Conservation (phyloP, 2,888 invertebrate genomes). For the Celastrina argiolus region DNA sequence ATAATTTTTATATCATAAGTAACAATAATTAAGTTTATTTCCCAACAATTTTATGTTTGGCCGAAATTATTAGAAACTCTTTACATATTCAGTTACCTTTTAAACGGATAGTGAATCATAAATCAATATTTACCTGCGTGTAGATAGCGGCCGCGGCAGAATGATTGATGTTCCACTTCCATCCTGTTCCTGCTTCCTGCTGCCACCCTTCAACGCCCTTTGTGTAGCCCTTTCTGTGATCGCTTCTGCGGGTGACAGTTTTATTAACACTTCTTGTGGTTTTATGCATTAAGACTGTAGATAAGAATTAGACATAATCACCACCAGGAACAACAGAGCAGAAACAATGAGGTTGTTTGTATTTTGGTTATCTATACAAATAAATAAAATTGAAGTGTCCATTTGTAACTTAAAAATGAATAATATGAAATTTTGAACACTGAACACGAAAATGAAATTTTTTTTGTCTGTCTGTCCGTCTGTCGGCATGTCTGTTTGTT, state of each 20-base stretch:
- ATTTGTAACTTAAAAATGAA: too few species aligned
- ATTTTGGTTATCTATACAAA: too few species aligned
- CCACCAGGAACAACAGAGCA: too few species aligned
- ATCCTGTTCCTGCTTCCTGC: constrained; percentile 8
- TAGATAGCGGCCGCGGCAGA: constrained; percentile 1
- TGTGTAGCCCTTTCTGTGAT: neutral
- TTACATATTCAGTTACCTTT: neutral
- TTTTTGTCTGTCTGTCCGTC: too few species aligned
- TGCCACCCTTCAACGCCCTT: neutral
- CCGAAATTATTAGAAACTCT: neutral
- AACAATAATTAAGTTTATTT: too few species aligned
- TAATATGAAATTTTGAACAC: too few species aligned
- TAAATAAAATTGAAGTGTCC: too few species aligned
- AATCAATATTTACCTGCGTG: constrained; percentile 6
- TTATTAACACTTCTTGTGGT: constrained; percentile 1
- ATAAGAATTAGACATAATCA: too few species aligned
- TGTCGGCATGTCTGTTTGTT: too few species aligned
- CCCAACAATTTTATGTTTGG: neutral
- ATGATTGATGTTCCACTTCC: constrained; percentile 8
- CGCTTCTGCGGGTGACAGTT: neutral
- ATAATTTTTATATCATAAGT: too few species aligned
- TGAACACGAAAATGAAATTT: too few species aligned
- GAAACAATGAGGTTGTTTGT: too few species aligned
- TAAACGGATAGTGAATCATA: neutral
- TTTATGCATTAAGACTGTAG: neutral